Evolutionary conservation across 2,797 vertebrate species (phyloP), one percentile per base, ranked within the genome.

Genomic region (Falco columbarius): DNA sequence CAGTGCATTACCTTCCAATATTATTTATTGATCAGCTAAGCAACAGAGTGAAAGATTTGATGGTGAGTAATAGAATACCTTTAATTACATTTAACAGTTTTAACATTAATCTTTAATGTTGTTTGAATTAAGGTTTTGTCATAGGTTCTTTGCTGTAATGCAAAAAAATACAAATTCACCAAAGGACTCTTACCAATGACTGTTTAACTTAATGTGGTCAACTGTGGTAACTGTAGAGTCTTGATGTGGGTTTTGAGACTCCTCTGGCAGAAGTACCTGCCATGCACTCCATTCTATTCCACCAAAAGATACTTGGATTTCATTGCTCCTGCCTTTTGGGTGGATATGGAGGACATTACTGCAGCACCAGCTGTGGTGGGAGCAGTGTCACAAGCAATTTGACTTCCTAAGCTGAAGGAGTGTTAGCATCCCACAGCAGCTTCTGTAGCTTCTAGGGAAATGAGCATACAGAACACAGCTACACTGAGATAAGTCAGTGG

Each of bases 11-110:
- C 97, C 99, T 99, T 84, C 99, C 99, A 85, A 99, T 99, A 98
- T 97, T 99, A 93, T 99, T 99, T 98, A 98, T 99, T 21, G 99
- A 99, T 96, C 99, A 99, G 97, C 98, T 99, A 97, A 99, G 98
- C 98, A 99, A 98, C 97, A 98, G 99, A 91, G 98, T 99, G 89
- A 99, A 98, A 98, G 99, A 99, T 97, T 98, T 99, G 83, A 97
- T 99, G 98, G 99, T 99, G 96, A 98, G 98, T 97, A 95, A 77
- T 81, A 91, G 72, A 79, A 91, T 70, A 49, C 30, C 51, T 97
- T 94, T 92, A 81, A 89, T 90, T 95, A 80, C 22, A 23, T 95
- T 84, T 94, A 75, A 86, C 19, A 61, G 6, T 86, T 89, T 46
- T 81, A 86, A 89, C 27, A 26, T 26, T 89, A 51, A 68, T 82